Evolutionary conservation across 2,888 invertebrate species (phyloP).

Genomic region (Camptogramma bilineatum): DNA sequence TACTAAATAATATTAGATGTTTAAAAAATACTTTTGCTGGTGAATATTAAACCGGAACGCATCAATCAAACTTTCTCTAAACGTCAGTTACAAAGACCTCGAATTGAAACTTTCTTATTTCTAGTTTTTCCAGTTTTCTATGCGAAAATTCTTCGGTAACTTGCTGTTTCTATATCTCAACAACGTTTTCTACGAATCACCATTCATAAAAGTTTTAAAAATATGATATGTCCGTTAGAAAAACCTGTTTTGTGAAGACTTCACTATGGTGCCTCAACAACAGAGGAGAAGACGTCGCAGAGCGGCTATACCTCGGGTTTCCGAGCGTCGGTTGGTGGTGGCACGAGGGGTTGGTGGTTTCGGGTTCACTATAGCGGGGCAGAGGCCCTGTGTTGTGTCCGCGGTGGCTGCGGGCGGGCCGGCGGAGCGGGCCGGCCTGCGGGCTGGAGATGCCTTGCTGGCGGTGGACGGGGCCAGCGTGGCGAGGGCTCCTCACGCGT

Average conservation of each 20-base stretch:
- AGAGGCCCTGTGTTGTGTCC: constrained; percentile 97
- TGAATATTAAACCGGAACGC: constrained; percentile 48
- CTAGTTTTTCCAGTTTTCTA: constrained; percentile 78
- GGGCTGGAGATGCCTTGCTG: constrained; percentile 96
- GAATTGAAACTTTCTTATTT: constrained; percentile 76
- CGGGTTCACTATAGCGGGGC: constrained; percentile 99
- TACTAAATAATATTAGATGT: no score
- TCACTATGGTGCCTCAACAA: constrained; percentile 79
- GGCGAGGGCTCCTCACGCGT: constrained; percentile 96
- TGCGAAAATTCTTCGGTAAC: constrained; percentile 44
- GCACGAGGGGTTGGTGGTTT: constrained; percentile 95
- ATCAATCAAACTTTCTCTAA: constrained; percentile 72
- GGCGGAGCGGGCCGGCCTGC: constrained; percentile 94
- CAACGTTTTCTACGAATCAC: constrained; percentile 18
- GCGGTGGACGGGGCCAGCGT: constrained; percentile 97
- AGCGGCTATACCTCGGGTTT: constrained; percentile 73
- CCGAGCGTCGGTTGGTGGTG: constrained; percentile 93
- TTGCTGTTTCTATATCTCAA: constrained; percentile 13
- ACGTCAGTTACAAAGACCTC: constrained; percentile 70
- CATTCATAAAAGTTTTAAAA: constrained; percentile 37
- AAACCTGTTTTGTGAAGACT: constrained; percentile 49
- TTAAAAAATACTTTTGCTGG: no score
- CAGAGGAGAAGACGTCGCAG: constrained; percentile 77
- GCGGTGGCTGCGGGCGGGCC: constrained; percentile 95
- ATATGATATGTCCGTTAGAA: constrained; percentile 44